Percentiles rank a stretch among this genome's conserved stretches.
These are phyloP conservation scores for Nemoura dubitans DNA, from an alignment of 2,888 invertebrate genomes.

Conservation along the genomic window DNA sequence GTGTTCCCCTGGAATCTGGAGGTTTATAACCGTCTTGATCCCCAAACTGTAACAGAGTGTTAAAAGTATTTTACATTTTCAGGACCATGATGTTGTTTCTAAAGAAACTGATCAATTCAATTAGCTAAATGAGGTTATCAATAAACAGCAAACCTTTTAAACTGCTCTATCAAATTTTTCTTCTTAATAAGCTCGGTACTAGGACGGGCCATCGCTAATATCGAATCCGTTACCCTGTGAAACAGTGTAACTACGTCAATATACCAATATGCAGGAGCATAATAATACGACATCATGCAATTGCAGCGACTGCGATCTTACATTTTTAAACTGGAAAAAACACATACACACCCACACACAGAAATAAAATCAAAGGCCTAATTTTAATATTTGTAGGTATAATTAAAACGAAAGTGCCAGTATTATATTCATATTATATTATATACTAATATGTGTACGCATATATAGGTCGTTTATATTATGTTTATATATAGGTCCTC, in stretches of 20 bases:
- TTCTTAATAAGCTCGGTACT: constrained; percentile 77
- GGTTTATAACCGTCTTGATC: constrained; percentile 84
- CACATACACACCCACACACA: no score
- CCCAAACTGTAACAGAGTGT: constrained; percentile 67
- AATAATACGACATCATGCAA: no score
- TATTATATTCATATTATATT: no score
- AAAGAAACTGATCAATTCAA: neutral
- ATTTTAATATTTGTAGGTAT: no score
- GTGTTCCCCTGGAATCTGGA: constrained; percentile 87
- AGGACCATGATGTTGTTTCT: no score
- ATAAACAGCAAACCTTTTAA: constrained; percentile 68
- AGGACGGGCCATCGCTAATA: constrained; percentile 89
- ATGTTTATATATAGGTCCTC: no score
- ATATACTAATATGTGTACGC: no score
- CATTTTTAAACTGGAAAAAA: no score
- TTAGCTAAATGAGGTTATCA: neutral
- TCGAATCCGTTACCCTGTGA: constrained; percentile 85
- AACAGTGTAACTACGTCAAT: constrained; percentile 47
- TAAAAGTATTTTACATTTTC: constrained; percentile 19
- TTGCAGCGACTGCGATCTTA: no score
- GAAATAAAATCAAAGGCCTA: no score
- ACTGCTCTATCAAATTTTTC: constrained; percentile 80
- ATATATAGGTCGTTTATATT: no score
- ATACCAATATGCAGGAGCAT: neutral
- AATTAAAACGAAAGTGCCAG: no score